Conservation (phyloP, 1,140 invertebrate species). For the Caenorhabditis brenneri region DNA sequence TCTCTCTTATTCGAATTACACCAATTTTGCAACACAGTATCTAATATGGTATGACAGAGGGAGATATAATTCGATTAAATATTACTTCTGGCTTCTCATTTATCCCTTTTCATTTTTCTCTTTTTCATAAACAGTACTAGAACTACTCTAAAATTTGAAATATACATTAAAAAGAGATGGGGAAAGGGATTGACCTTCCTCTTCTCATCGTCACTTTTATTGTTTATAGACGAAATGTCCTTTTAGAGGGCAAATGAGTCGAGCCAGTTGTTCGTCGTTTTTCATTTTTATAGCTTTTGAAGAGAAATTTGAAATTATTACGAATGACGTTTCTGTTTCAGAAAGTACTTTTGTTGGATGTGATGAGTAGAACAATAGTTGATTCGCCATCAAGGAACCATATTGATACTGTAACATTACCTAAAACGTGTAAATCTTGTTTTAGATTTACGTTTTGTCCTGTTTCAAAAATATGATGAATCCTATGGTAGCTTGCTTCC, state of each 20-base stretch:
- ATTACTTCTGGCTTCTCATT: background rate
- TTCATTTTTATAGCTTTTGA: background rate
- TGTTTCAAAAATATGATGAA: no score
- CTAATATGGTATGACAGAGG: constrained; percentile 16
- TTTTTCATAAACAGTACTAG: background rate
- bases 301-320: no score
- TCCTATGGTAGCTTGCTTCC: no score
- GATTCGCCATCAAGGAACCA: no score
- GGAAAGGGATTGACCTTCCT: constrained; percentile 20
- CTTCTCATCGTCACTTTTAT: constrained; percentile 26
- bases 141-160: no score
- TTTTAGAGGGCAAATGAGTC: constrained; percentile 27
- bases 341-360: no score
- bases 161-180: background rate
- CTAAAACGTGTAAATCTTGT: no score
- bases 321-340: no score
- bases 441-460: no score
- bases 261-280: background rate
- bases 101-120: background rate
- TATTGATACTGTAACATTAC: no score
- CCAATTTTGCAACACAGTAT: background rate
- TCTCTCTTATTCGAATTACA: constrained; percentile 32
- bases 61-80: constrained; percentile 15
- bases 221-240: constrained; percentile 32
- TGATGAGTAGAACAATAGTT: no score